Evolutionary conservation across 2,888 invertebrate genomes (phyloP).

Genomic region (Drosophila bunnanda): DNA sequence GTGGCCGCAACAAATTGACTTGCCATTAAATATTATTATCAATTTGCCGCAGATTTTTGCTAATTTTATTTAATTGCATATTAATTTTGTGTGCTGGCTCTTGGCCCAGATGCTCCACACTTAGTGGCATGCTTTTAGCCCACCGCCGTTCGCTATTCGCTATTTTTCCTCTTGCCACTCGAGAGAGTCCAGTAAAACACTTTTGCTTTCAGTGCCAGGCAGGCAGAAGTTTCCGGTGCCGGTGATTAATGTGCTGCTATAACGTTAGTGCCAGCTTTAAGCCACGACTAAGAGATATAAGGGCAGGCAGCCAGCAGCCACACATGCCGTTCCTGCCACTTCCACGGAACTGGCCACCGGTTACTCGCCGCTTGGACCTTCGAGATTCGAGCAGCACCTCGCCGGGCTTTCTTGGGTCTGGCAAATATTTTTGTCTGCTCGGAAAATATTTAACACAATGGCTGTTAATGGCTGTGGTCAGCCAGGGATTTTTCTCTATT

Average conservation of each 20-base stretch:
- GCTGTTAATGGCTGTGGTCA: slow-evolving; percentile 66
- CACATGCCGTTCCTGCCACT: slow-evolving; percentile 44
- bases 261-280: slow-evolving; percentile 70
- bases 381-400: slow-evolving; percentile 21
- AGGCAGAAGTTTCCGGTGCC: slow-evolving; percentile 63
- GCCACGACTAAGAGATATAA: slow-evolving; percentile 63
- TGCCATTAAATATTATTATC: slow-evolving; percentile 72
- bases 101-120: slow-evolving; percentile 12
- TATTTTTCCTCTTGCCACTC: slow-evolving; percentile 47
- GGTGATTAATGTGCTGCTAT: slow-evolving; percentile 75
- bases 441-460: slow-evolving; percentile 74
- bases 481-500: slow-evolving; percentile 48
- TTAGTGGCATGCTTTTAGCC: slow-evolving; percentile 62
- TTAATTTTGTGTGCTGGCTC: slow-evolving; percentile 62
- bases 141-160: slow-evolving; percentile 17
- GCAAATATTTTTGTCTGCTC: slow-evolving; percentile 75
- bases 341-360: slow-evolving; percentile 30
- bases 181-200: slow-evolving; percentile 67
- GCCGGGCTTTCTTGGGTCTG: slow-evolving; percentile 59
- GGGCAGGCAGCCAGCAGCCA: slow-evolving; percentile 35
- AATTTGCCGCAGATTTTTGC: slow-evolving; percentile 64
- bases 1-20: slow-evolving; percentile 63
- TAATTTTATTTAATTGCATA: slow-evolving; percentile 75
- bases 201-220: slow-evolving; percentile 68
- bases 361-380: neutral